These are phyloP conservation scores for Papilio protenor DNA, from an alignment of 2,888 invertebrate genomes.

Conservation along the genomic window DNA sequence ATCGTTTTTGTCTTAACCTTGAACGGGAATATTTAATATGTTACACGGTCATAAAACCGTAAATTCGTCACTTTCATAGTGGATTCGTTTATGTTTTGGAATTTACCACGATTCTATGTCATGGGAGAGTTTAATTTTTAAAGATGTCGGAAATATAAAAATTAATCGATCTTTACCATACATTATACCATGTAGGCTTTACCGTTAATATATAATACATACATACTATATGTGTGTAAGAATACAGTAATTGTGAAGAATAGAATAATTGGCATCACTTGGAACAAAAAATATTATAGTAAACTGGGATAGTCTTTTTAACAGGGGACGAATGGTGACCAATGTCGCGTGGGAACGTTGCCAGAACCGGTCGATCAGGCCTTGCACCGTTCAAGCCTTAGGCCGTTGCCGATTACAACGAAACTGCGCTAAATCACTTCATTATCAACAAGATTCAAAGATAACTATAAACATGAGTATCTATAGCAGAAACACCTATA, in stretches of 20 bases:
- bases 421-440: slow-evolving; percentile 25
- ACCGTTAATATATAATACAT: too few species aligned
- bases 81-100: background rate
- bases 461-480: background rate
- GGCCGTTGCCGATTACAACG: slow-evolving; percentile 2
- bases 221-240: background rate
- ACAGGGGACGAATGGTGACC: slow-evolving; percentile 5
- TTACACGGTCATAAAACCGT: background rate
- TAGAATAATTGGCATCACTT: background rate
- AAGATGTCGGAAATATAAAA: background rate
- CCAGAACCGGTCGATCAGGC: slow-evolving; percentile 32
- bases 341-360: slow-evolving; percentile 30
- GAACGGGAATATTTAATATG: background rate
- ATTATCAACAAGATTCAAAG: slow-evolving; percentile 1
- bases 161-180: background rate
- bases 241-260: background rate
- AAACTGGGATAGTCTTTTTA: background rate
- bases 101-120: background rate
- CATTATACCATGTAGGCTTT: background rate
- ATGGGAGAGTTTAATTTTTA: background rate
- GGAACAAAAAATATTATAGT: background rate
- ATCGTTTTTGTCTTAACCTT: background rate
- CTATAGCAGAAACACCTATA: background rate
- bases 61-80: background rate
- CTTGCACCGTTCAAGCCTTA: slow-evolving; percentile 21